A percentile compares a stretch with the other conserved stretches of the same genome.
phyloP scores from a whole-genome alignment of 30 jellyfish, hydroid and myxozoan species.

The Hydractinia echinata region DNA sequence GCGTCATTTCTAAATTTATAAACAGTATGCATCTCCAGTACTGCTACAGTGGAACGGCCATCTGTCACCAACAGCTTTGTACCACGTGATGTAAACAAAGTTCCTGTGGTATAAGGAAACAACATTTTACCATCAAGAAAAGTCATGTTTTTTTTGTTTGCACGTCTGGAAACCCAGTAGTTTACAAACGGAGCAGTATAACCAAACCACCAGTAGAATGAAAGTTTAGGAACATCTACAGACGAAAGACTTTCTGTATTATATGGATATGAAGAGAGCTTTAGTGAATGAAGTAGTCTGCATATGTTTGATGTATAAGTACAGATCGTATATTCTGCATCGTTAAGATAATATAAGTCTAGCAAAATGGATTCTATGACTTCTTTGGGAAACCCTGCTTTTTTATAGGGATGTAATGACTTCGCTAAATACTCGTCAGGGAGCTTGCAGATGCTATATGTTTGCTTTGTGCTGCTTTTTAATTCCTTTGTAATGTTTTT shows the following conservation, averaged over 20 bases:
- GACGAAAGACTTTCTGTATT: neutral
- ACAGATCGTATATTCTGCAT: neutral
- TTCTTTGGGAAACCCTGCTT: neutral
- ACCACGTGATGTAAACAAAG: neutral
- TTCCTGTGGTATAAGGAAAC: neutral
- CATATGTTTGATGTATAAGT: neutral
- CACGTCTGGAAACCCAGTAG: slow-evolving; percentile 2
- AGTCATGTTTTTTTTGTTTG: neutral
- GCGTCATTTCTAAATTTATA: neutral
- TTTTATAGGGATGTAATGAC: slow-evolving; percentile 1
- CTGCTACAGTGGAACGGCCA: neutral
- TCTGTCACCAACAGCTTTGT: neutral
- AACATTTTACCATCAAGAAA: neutral
- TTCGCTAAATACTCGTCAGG: neutral
- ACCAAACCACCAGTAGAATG: slow-evolving; percentile 7
- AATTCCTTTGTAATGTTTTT: neutral
- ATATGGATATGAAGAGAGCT: neutral
- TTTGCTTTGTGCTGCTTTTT: neutral
- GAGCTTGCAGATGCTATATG: neutral
- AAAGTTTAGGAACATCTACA: neutral
- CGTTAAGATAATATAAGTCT: neutral
- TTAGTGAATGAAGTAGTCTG: neutral
- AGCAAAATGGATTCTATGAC: slow-evolving; percentile 5
- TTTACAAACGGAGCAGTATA: neutral
- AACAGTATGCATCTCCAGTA: neutral